Evolutionary conservation across 2,113 vertebrate species (phyloP).

Genomic region (Setophaga petechia): DNA sequence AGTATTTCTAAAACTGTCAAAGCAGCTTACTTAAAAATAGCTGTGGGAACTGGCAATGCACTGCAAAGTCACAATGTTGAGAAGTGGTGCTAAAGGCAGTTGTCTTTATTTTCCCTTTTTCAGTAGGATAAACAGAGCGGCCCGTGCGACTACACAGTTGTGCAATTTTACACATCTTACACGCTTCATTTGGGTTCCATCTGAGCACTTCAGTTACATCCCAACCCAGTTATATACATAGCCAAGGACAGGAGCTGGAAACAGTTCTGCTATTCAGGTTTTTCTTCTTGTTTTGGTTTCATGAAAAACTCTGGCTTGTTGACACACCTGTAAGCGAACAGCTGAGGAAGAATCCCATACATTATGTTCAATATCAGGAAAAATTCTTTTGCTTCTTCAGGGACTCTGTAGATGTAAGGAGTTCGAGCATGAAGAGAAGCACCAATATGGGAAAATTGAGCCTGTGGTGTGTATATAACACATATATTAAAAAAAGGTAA

Average conservation of each 20-base stretch:
- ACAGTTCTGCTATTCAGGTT: slow-evolving; percentile 64
- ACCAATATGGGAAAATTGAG: slow-evolving; percentile 92
- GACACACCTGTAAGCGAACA: slow-evolving; percentile 88
- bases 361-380: slow-evolving; percentile 86
- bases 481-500: slow-evolving; percentile 10
- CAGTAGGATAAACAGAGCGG: slow-evolving; percentile 12
- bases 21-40: slow-evolving; percentile 28
- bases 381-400: slow-evolving; percentile 79
- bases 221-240: not conserved
- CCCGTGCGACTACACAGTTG: not conserved
- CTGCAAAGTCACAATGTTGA: slow-evolving; percentile 29
- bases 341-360: slow-evolving; percentile 87
- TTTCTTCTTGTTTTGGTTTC: slow-evolving; percentile 72
- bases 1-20: slow-evolving; percentile 29
- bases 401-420: slow-evolving; percentile 90
- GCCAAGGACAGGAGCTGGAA: not conserved
- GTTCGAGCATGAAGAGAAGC: slow-evolving; percentile 95
- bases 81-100: slow-evolving; percentile 37
- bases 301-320: slow-evolving; percentile 87
- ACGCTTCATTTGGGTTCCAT: not conserved
- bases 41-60: not conserved
- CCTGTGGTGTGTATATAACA: slow-evolving; percentile 75
- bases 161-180: not conserved
- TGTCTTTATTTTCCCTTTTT: slow-evolving; percentile 59
- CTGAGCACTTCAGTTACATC: not conserved